Evolutionary conservation across 2,888 invertebrate genomes (phyloP).

Genomic region (Tipula confusa): DNA sequence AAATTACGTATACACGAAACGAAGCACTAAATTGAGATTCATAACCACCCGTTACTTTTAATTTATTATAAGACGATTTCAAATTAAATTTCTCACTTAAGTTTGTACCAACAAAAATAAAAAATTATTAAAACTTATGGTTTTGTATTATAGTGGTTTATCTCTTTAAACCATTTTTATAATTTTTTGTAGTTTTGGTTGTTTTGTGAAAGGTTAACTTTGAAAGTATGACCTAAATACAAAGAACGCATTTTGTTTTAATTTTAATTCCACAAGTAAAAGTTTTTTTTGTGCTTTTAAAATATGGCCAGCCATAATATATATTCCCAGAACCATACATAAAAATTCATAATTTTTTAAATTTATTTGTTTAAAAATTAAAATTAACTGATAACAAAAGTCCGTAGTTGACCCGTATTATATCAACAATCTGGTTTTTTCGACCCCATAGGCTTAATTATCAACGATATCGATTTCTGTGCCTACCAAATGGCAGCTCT

Average conservation of each 20-base stretch:
- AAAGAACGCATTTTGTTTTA: background rate
- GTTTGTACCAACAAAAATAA: background rate
- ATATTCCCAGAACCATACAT: background rate
- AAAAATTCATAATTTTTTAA: background rate
- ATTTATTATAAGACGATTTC: background rate
- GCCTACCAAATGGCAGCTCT: too few species aligned
- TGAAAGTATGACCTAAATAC: background rate
- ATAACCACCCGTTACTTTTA: slow-evolving; percentile 25
- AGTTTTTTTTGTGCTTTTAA: background rate
- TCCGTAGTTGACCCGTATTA: too few species aligned
- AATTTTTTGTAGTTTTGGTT: background rate
- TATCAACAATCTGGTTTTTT: too few species aligned
- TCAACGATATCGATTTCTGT: too few species aligned
- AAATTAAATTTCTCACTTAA: slow-evolving; percentile 25
- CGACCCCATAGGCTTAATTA: too few species aligned
- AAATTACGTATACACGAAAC: background rate
- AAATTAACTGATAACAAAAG: too few species aligned
- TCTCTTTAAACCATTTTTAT: background rate
- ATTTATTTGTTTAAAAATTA: background rate
- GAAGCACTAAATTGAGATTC: background rate
- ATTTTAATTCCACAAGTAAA: background rate
- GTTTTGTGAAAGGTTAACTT: background rate
- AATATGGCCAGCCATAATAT: background rate
- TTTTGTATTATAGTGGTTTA: background rate
- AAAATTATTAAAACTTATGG: background rate